Evolutionary conservation across 2,888 invertebrate species (phyloP).

Genomic region (Apodemia duryi): DNA sequence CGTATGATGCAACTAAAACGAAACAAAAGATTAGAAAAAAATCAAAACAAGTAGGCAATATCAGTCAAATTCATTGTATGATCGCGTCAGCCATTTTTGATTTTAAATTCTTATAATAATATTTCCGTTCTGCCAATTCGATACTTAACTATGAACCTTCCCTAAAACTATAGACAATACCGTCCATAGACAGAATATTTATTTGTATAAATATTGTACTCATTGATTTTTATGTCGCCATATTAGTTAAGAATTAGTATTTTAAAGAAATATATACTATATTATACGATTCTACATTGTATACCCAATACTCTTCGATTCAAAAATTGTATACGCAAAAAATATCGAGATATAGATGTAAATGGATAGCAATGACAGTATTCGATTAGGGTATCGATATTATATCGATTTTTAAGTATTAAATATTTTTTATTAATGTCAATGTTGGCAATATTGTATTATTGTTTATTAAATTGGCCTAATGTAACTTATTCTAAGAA

Average conservation of each 20-base stretch:
- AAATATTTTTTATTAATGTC: constrained; percentile 8
- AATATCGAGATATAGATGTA: constrained; percentile 41
- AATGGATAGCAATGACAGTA: constrained; percentile 34
- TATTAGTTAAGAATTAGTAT: constrained; percentile 53
- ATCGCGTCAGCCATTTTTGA: constrained; percentile 18
- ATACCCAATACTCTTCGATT: constrained; percentile 30
- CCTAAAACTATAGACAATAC: constrained; percentile 56
- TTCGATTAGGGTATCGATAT: constrained; percentile 17
- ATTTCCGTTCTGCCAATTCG: not conserved
- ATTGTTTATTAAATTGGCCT: not conserved
- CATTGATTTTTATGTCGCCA: constrained; percentile 56
- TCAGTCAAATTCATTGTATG: too few relatives aligned
- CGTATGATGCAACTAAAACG: too few relatives aligned
- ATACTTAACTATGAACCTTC: constrained; percentile 25
- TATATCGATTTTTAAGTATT: constrained; percentile 16
- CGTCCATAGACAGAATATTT: constrained; percentile 74
- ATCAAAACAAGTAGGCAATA: too few relatives aligned
- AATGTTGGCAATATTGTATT: not conserved
- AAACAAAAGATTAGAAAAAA: too few relatives aligned
- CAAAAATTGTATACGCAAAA: constrained; percentile 34
- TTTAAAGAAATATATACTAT: constrained; percentile 31
- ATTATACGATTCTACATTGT: constrained; percentile 30
- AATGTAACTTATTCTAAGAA: too few relatives aligned
- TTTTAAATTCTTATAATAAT: too few relatives aligned
- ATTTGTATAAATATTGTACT: constrained; percentile 54